Evolutionary conservation across 2,888 invertebrate species (phyloP), one percentile per base, ranked within the genome.

Genomic region (Lasiommata megera): DNA sequence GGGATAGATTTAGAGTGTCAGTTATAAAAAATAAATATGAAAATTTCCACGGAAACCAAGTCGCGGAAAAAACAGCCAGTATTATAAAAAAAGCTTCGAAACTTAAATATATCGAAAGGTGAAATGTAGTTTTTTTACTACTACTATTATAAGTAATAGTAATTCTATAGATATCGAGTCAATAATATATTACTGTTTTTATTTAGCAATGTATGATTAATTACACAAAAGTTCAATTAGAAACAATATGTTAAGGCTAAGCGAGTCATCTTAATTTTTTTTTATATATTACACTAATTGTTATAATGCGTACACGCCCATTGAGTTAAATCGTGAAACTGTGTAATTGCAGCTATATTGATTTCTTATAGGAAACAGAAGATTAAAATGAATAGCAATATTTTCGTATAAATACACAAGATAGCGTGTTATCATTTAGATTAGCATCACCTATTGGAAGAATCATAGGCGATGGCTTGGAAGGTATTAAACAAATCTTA

Each of bases 381-480:
- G 77, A 72, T 71, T 67, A 68, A 63, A 62, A 64, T 57, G 68
- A 76, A 79, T 67, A 71, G 65, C 68, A 67, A 68, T 72, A 71
- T 71, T 56, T 58, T 61, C 62, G 58, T 65, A 70, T 70, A 70
- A 68, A 70, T 68, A 64, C 56, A 58, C 57, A 46, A 58, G 54
- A 63, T 60, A 60, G 61, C 58, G 55, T 61, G 38, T 61, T 74
- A 66, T 65, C 70, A 72, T 72, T 53, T 67, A 66, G 68, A 67
- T 72, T 73, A 81, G 37, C 59, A 63, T 59, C 56, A 58, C 56
- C 61, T 64, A 58, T 62, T 60, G 48, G 61, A 43, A 59, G 54
- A 55, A 58, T 53, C 56, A 60, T 59, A 62, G 47, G 58, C 77
- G 63, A 86, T 86, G 85, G 72, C 76, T 79, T 74, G 74, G 72